Percentiles rank a stretch among this genome's conserved stretches.
phyloP scores from a whole-genome alignment of 1,140 invertebrate genomes.

The Dreissena rostriformis region DNA sequence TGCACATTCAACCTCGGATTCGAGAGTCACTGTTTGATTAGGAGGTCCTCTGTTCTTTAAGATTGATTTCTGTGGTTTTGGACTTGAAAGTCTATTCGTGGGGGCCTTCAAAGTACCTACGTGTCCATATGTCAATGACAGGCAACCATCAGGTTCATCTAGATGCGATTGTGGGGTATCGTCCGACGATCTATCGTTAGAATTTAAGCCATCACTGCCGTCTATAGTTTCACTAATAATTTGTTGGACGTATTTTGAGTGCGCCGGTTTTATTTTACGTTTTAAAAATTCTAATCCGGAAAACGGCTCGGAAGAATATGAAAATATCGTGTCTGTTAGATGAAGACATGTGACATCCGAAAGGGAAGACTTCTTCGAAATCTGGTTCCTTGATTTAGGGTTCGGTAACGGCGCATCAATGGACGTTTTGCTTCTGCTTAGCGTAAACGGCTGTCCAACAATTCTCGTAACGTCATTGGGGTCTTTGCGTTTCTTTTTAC shows the following conservation, averaged over 20 bases:
- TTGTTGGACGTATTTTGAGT: too few species aligned
- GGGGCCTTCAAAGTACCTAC: not conserved
- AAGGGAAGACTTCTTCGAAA: not conserved
- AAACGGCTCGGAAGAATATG: not conserved
- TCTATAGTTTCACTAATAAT: too few species aligned
- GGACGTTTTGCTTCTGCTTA: not conserved
- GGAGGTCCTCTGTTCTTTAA: not conserved
- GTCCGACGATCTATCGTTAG: too few species aligned
- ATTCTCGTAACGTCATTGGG: not conserved
- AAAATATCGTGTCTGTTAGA: not conserved
- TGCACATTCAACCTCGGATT: too few species aligned
- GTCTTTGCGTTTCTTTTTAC: not conserved
- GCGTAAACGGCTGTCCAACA: not conserved
- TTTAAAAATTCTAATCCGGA: not conserved
- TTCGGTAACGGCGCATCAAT: not conserved
- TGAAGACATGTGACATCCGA: not conserved
- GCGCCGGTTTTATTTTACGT: not conserved
- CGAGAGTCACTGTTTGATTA: not conserved
- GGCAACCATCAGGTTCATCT: too few species aligned
- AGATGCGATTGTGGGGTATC: too few species aligned
- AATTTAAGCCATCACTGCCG: too few species aligned
- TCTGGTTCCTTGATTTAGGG: not conserved
- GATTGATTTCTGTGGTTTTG: not conserved
- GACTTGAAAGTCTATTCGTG: not conserved
- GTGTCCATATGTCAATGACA: too few species aligned